Evolutionary conservation across 30 jellyfish, hydroid and myxozoan genomes (phyloP), one percentile per base, ranked within the genome.

Genomic region (Hydractinia echinata): DNA sequence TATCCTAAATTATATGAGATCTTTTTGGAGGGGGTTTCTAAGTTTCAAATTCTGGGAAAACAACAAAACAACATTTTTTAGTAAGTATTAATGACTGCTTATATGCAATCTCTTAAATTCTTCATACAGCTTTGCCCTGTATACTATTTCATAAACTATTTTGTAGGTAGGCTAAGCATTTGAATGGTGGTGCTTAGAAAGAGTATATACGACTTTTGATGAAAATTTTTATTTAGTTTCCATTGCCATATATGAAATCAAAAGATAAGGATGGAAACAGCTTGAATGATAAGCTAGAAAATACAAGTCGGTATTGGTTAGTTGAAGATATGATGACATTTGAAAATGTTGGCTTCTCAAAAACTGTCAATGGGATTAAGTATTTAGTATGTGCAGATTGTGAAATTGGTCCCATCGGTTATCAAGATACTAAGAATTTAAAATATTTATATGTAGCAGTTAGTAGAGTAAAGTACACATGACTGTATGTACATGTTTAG

Each of bases 381-480:
- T 92, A 92, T 74, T 80, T 92, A n/a, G 73, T 87, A 58, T 92
- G 98, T 84, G 98, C 98, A 49, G 98, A 92, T 70, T 92, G 98
- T 81, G 98, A 92, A 83, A 76, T 92, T 8, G 98, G 98, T 11
- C 98, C 98, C 11, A 85, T 92, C 15, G 98, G 98, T 11, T 79
- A 71, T 77, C 92, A 71, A 61, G 82, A 83, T 39, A 58, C 73
- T 13, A 73, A 73, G 13, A 85, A 79, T 18, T 58, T 66, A 53
- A 61, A 79, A 39, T 81, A 82, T 44, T 83, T 91, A 61, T 86
- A 81, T 77, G 88, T 91, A 60, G 96, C 97, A 50, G 86, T 76
- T 5, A 66, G 77, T 55, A 77, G 97, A 73, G 96, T 91, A 13
- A 91, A 81, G 52, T 86, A 91, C 55, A 81, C 55, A 44, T 77